Percentiles rank a stretch among this genome's conserved stretches.
phyloP scores from a whole-genome alignment of 1,140 invertebrate species.

The Geopemphigus sp. region DNA sequence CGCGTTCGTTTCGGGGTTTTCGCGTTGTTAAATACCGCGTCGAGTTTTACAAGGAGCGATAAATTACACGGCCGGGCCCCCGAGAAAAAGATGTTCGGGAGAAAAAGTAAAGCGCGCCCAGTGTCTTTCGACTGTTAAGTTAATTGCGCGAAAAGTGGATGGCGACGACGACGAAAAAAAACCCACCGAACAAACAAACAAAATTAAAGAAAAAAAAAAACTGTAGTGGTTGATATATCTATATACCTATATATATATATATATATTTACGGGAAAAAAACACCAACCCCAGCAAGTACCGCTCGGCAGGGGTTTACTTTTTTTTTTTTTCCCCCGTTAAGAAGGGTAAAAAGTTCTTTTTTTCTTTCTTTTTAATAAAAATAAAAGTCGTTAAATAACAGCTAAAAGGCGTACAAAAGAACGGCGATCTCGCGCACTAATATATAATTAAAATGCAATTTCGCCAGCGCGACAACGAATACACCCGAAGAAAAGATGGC shows the following conservation, averaged over 20 bases:
- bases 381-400: slow-evolving; percentile 48
- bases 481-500: neutral
- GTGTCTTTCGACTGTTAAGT: slow-evolving; percentile 38
- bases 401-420: slow-evolving; percentile 47
- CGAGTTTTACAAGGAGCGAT: slow-evolving; percentile 48
- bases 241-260: slow-evolving; percentile 10
- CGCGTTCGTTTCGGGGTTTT: slow-evolving; percentile 27
- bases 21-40: slow-evolving; percentile 10
- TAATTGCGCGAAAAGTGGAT: slow-evolving; percentile 49
- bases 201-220: neutral
- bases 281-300: neutral
- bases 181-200: no score
- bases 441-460: slow-evolving; percentile 38
- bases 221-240: slow-evolving; percentile 22
- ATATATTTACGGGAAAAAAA: slow-evolving; percentile 1
- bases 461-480: slow-evolving; percentile 15
- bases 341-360: slow-evolving; percentile 37
- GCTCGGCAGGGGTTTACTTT: neutral
- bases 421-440: neutral
- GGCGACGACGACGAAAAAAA: neutral
- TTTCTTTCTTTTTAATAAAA: slow-evolving; percentile 25
- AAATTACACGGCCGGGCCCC: slow-evolving; percentile 16
- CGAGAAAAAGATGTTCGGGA: slow-evolving; percentile 30
- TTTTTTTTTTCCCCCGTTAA: slow-evolving; percentile 9
- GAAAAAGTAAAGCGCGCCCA: slow-evolving; percentile 35